phyloP scores from a whole-genome alignment of 1,140 invertebrate genomes.

The Harlomillsia oculata region DNA sequence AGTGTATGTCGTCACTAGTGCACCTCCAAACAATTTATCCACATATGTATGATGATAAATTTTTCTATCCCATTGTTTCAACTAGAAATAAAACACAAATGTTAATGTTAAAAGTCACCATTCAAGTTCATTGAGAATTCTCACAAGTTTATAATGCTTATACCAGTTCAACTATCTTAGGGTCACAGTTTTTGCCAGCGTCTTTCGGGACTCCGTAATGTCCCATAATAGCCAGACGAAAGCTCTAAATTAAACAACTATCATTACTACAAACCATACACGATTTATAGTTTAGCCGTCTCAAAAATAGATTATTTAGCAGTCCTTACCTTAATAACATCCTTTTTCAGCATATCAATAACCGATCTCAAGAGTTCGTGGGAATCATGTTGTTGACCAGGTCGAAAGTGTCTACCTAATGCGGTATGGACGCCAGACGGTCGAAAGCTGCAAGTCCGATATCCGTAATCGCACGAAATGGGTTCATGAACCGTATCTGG shows the following conservation, averaged over 20 bases:
- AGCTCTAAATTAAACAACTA: conserved; percentile 50
- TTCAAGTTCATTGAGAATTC: too few species aligned
- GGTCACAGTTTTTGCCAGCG: conserved; percentile 43
- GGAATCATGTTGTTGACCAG: conserved; percentile 91
- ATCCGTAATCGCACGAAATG: conserved; percentile 39
- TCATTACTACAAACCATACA: background rate
- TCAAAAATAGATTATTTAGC: background rate
- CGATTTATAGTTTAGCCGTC: background rate
- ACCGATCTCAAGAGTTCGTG: conserved; percentile 72
- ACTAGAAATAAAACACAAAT: conserved; percentile 10
- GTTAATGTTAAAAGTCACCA: background rate
- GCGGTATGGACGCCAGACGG: conserved; percentile 43
- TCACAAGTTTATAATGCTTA: conserved; percentile 41
- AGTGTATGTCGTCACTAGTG: conserved; percentile 75
- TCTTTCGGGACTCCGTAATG: conserved; percentile 58
- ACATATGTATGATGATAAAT: conserved; percentile 54
- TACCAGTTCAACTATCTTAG: conserved; percentile 60
- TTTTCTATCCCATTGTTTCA: conserved; percentile 33
- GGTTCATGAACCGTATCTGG: conserved; percentile 10
- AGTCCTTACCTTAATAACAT: conserved; percentile 33
- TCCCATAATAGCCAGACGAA: conserved; percentile 63
- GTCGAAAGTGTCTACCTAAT: conserved; percentile 64
- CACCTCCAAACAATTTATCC: conserved; percentile 78
- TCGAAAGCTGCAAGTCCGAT: too few species aligned
- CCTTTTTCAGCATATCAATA: conserved; percentile 35